A percentile compares a stretch with the other conserved stretches of the same genome.
Evolutionary conservation across 2,888 invertebrate genomes (phyloP).

Genomic region (Caenorhabditis sinica): DNA sequence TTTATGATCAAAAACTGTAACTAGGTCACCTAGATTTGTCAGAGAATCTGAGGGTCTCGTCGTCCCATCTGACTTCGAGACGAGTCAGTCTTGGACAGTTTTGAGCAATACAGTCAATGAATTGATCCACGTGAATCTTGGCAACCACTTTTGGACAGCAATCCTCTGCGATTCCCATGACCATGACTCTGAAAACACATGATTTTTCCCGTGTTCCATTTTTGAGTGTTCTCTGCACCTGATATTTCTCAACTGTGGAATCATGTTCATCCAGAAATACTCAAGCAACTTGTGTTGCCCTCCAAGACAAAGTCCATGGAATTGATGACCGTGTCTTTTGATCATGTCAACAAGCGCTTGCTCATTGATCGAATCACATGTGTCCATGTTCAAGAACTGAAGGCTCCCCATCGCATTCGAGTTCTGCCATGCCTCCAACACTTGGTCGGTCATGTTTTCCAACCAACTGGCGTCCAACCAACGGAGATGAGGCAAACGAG

Average conservation of each 20-base stretch:
- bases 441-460: conserved; percentile 96
- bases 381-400: conserved; percentile 93
- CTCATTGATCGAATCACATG: conserved; percentile 96
- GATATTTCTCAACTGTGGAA: conserved; percentile 93
- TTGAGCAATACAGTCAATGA: conserved; percentile 97
- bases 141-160: conserved; percentile 95
- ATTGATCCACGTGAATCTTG: conserved; percentile 91
- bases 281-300: conserved; percentile 93
- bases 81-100: conserved; percentile 92
- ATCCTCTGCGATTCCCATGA: conserved; percentile 97
- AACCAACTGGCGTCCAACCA: conserved; percentile 97
- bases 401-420: conserved; percentile 89
- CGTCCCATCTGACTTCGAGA: conserved; percentile 97
- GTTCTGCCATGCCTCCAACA: conserved; percentile 94
- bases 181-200: conserved; percentile 89
- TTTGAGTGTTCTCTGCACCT: conserved; percentile 87
- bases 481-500: conserved; percentile 90
- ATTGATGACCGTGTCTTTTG: conserved; percentile 92
- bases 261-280: conserved; percentile 96
- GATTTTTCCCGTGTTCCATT: background rate
- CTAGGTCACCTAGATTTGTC: conserved; percentile 92
- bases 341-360: conserved; percentile 94
- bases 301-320: conserved; percentile 95
- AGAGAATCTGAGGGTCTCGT: conserved; percentile 97
- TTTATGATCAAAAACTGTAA: too few relatives aligned